A percentile compares a stretch with the other conserved stretches of the same genome.
Evolutionary conservation across 2,113 vertebrate species (phyloP).

Genomic region (Catharus minimus): DNA sequence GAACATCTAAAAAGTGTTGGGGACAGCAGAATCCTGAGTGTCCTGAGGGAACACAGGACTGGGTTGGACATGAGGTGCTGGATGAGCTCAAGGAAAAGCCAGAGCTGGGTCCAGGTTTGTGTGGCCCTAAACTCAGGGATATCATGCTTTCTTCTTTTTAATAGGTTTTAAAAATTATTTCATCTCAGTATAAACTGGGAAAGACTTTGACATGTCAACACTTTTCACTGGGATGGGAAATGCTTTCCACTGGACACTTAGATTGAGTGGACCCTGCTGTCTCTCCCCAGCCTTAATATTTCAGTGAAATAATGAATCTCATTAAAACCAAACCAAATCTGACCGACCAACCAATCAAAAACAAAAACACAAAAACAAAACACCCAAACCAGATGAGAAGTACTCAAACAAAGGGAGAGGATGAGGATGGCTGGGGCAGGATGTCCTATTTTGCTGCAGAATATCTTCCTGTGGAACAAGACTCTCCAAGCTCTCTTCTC

Average conservation of each 20-base stretch:
- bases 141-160: not conserved
- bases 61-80: not conserved
- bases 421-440: not conserved
- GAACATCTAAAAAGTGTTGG: accelerated
- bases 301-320: not conserved
- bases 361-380: not conserved
- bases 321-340: not conserved
- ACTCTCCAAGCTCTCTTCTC: not conserved
- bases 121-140: not conserved
- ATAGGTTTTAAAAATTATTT: not conserved
- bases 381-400: not conserved
- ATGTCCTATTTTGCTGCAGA: not conserved
- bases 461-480: not conserved
- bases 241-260: not conserved
- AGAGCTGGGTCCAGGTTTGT: not conserved
- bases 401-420: not conserved
- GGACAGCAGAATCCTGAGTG: not conserved
- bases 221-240: not conserved
- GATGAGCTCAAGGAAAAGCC: not conserved
- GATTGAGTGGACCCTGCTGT: not conserved
- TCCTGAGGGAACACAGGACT: accelerated
- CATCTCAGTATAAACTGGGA: not conserved
- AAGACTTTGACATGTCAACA: not conserved
- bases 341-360: not conserved
- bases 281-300: not conserved